Evolutionary conservation across 2,113 vertebrate species (phyloP).

Genomic region (Amazona guildingii): DNA sequence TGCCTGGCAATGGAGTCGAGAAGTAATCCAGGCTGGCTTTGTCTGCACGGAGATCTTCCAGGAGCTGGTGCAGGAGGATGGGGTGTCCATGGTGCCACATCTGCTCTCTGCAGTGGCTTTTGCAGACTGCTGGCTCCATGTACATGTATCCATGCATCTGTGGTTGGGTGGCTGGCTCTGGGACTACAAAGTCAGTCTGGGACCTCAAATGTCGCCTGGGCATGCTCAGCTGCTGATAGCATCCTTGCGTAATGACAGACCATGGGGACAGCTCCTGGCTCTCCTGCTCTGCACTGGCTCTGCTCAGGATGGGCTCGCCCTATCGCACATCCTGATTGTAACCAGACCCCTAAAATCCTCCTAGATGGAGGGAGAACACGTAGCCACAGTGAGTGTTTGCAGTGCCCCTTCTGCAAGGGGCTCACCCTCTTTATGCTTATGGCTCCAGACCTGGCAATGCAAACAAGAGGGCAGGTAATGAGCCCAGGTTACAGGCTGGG

Average conservation of each 20-base stretch:
- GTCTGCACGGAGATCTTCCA: neutral
- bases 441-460: neutral
- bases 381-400: neutral
- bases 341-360: neutral
- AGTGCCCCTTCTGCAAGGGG: neutral
- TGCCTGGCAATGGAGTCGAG: neutral
- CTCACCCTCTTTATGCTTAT: fast-evolving
- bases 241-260: neutral
- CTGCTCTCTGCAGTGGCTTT: neutral
- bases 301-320: neutral
- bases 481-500: neutral
- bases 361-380: neutral
- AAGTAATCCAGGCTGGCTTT: neutral
- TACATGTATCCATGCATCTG: fast-evolving
- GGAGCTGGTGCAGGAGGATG: neutral
- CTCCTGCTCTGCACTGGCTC: fast-evolving
- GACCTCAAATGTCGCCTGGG: neutral
- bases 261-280: neutral
- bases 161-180: neutral
- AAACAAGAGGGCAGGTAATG: neutral
- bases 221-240: neutral
- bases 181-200: neutral
- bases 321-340: neutral
- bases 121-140: neutral
- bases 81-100: neutral